Percentiles rank a stretch among this genome's conserved stretches.
Conservation (phyloP, 2,113 vertebrate species). For the Bungarus multicinctus region DNA sequence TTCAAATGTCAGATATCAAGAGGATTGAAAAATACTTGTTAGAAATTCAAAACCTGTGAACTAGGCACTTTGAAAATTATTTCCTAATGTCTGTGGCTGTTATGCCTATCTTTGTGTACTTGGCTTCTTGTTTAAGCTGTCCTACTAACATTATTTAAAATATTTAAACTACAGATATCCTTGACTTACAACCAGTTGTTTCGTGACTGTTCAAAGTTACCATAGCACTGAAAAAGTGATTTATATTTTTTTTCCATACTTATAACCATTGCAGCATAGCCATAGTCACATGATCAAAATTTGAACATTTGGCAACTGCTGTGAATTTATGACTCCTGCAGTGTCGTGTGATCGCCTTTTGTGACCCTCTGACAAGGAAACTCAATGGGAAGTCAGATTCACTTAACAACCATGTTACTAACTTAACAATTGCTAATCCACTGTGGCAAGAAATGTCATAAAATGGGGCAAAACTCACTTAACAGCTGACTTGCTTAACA, state of each 20-base stretch:
- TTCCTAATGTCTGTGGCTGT: background rate
- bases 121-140: background rate
- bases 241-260: background rate
- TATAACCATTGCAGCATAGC: background rate
- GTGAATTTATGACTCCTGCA: background rate
- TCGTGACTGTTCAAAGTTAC: background rate
- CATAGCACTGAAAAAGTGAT: background rate
- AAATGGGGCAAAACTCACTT: background rate
- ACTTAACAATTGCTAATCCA: background rate
- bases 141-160: background rate
- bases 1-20: background rate
- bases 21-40: background rate
- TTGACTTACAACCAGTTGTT: background rate
- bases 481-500: background rate
- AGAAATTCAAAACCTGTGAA: background rate
- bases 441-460: background rate
- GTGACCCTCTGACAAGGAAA: background rate
- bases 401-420: background rate
- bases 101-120: background rate
- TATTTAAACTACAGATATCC: background rate
- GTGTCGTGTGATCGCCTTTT: background rate
- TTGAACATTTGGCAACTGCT: background rate
- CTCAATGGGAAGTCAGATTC: background rate
- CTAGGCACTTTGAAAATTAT: background rate
- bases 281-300: background rate